phyloP scores from a whole-genome alignment of 1,140 invertebrate species.

The Coptotermes formosanus region DNA sequence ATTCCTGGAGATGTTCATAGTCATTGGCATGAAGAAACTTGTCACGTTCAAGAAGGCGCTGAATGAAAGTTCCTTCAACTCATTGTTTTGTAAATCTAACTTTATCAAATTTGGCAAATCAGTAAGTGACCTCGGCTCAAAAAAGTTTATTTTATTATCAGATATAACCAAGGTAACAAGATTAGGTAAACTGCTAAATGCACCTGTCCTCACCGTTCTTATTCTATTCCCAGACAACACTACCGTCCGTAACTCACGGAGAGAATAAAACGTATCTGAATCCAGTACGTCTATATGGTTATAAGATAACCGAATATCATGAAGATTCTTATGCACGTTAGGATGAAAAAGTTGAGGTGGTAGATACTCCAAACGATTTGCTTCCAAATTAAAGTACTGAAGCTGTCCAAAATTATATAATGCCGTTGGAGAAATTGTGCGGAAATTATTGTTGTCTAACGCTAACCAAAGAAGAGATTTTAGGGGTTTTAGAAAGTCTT shows the following conservation, averaged over 20 bases:
- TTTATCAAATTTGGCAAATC: conserved; percentile 66
- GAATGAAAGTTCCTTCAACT: conserved; percentile 63
- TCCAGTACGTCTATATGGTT: conserved; percentile 65
- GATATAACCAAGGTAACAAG: conserved; percentile 68
- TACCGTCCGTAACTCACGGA: conserved; percentile 65
- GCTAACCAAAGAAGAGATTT: conserved; percentile 78
- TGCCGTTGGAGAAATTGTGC: conserved; percentile 60
- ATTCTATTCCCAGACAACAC: conserved; percentile 72
- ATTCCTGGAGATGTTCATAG: conserved; percentile 69
- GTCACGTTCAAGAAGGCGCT: conserved; percentile 66
- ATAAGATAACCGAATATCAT: conserved; percentile 73
- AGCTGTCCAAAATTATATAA: conserved; percentile 65
- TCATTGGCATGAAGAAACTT: conserved; percentile 57
- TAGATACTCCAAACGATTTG: conserved; percentile 69
- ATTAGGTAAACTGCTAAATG: conserved; percentile 66
- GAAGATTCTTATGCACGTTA: conserved; percentile 68
- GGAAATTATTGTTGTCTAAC: conserved; percentile 84
- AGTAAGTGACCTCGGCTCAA: conserved; percentile 62
- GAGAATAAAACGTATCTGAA: conserved; percentile 60
- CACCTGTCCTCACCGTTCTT: conserved; percentile 52
- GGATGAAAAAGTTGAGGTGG: conserved; percentile 65
- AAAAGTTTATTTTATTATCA: conserved; percentile 61
- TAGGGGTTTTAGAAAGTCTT: conserved; percentile 67
- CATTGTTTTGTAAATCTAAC: conserved; percentile 71
- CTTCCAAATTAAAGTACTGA: conserved; percentile 82